Percentiles rank a stretch among this genome's conserved stretches.
Conservation (phyloP, 2,888 invertebrate genomes). For the Chalcis sispes region DNA sequence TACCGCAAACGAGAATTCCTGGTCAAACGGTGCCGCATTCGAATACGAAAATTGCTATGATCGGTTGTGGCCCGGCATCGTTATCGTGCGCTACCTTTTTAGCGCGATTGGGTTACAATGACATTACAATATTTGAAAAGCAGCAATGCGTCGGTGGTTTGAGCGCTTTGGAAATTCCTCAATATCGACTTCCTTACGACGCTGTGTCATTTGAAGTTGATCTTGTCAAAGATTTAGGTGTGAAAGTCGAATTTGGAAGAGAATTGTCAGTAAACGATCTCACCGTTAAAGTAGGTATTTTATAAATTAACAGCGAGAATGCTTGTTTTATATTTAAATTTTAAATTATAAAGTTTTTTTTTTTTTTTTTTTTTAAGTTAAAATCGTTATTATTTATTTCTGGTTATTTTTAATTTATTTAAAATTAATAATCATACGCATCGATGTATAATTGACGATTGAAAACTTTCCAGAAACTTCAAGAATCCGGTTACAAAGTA, state of each 20-base stretch:
- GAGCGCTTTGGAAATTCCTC: constrained; percentile 97
- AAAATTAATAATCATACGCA: neutral
- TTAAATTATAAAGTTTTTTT: constrained; percentile 5
- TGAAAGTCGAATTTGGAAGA: constrained; percentile 88
- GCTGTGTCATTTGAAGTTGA: constrained; percentile 96
- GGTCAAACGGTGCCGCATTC: constrained; percentile 77
- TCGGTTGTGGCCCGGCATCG: constrained; percentile 98
- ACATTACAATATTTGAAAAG: constrained; percentile 95
- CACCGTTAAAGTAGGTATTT: constrained; percentile 80
- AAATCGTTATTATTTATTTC: neutral
- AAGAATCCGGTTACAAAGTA: constrained; percentile 83
- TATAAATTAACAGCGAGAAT: too few relatives aligned
- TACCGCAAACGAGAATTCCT: constrained; percentile 91
- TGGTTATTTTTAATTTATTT: neutral
- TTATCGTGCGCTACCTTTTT: constrained; percentile 97
- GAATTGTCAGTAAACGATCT: constrained; percentile 84
- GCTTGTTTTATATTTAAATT: neutral
- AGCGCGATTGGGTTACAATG: constrained; percentile 92
- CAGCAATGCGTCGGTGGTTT: constrained; percentile 92
- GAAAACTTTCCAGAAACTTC: constrained; percentile 74
- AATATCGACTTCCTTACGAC: constrained; percentile 94
- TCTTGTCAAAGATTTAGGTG: constrained; percentile 93
- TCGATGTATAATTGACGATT: neutral
- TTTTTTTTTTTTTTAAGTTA: neutral
- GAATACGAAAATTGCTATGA: constrained; percentile 85